phyloP scores from a whole-genome alignment of 2,113 vertebrate species.

The Indicator indicator region DNA sequence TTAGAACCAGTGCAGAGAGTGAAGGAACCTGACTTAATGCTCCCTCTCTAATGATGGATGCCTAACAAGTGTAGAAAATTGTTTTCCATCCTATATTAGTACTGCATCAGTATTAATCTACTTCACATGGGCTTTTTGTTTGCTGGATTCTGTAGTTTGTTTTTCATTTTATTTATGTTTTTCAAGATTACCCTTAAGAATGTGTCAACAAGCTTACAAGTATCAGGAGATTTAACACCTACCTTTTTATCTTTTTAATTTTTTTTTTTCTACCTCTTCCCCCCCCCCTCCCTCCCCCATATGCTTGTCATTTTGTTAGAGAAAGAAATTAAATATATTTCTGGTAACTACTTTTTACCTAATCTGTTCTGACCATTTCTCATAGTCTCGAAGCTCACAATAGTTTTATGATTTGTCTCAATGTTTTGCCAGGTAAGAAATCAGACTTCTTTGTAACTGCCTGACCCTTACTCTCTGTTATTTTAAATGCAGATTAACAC shows the following conservation, averaged over 20 bases:
- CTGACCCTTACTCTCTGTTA: background rate
- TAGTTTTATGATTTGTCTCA: background rate
- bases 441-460: background rate
- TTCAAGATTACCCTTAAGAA: background rate
- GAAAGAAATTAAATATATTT: background rate
- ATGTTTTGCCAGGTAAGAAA: background rate
- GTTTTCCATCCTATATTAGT: background rate
- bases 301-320: background rate
- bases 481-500: background rate
- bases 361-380: background rate
- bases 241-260: background rate
- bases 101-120: background rate
- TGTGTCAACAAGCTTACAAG: background rate
- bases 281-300: too few relatives aligned
- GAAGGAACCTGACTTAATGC: background rate
- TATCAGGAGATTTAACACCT: background rate
- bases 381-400: background rate
- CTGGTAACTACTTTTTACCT: background rate
- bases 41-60: background rate
- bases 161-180: background rate
- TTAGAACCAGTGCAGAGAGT: background rate
- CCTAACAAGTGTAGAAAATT: background rate
- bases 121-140: background rate
- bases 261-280: fast-evolving
- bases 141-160: background rate